Conservation (phyloP, 2,113 vertebrate species). For the Thymallus thymallus region DNA sequence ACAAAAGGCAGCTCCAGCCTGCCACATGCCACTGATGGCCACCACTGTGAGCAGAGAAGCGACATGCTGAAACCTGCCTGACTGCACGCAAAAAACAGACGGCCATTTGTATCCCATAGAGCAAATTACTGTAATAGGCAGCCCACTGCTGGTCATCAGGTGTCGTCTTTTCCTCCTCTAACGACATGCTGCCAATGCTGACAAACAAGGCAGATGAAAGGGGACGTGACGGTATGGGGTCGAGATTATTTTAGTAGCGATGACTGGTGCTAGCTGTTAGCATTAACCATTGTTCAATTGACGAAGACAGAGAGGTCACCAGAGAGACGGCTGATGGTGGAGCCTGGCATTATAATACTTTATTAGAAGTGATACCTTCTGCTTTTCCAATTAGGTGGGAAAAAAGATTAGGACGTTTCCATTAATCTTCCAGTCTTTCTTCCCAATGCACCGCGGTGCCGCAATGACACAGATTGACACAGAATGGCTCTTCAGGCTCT, state of each 20-base stretch:
- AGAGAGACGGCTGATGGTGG: slow-evolving; percentile 3
- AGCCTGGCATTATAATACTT: slow-evolving; percentile 21
- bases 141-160: slow-evolving; percentile 35
- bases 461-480: too few relatives aligned
- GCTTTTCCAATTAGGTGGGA: slow-evolving; percentile 27
- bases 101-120: slow-evolving; percentile 21
- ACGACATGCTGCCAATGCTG: slow-evolving; percentile 28
- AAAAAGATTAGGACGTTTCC: neutral
- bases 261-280: neutral
- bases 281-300: neutral
- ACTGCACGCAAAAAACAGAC: too few relatives aligned
- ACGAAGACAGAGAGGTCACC: slow-evolving; percentile 7
- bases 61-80: slow-evolving; percentile 19
- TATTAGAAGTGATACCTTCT: slow-evolving; percentile 16
- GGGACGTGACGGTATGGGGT: neutral
- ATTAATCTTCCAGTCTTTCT: too few relatives aligned
- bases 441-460: too few relatives aligned
- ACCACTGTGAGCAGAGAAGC: neutral
- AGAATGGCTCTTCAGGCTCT: neutral
- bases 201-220: slow-evolving; percentile 16
- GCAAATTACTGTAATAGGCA: slow-evolving; percentile 36
- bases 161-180: slow-evolving; percentile 34
- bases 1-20: slow-evolving; percentile 1
- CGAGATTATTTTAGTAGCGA: too few relatives aligned
- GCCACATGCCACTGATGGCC: neutral